phyloP scores from a whole-genome alignment of 2,113 vertebrate genomes.

The Irena cyanogastra region DNA sequence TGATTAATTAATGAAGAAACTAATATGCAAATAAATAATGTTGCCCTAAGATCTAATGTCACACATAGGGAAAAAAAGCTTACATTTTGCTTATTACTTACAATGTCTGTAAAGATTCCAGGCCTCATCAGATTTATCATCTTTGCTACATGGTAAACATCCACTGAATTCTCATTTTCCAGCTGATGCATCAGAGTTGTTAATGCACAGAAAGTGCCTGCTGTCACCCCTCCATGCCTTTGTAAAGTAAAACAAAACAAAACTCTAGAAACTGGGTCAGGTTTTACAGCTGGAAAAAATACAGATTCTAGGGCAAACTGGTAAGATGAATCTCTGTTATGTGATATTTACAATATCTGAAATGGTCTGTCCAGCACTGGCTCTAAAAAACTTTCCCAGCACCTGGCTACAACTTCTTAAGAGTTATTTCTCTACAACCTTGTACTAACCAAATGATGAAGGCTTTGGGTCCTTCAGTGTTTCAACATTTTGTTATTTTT shows the following conservation, averaged over 20 bases:
- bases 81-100: slow-evolving; percentile 66
- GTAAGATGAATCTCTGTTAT: neutral
- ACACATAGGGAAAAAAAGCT: neutral
- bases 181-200: slow-evolving; percentile 85
- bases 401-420: neutral
- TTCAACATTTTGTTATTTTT: neutral
- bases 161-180: slow-evolving; percentile 83
- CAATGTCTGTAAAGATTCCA: slow-evolving; percentile 86
- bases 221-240: slow-evolving; percentile 89
- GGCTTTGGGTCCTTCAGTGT: neutral
- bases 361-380: neutral
- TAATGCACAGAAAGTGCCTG: slow-evolving; percentile 90
- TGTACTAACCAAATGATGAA: neutral
- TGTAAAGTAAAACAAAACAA: neutral
- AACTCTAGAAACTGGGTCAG: neutral
- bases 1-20: neutral
- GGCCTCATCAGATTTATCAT: slow-evolving; percentile 93
- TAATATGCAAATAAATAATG: neutral
- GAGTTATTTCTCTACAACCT: neutral
- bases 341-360: neutral
- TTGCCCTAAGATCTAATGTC: neutral
- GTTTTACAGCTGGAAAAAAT: neutral
- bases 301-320: neutral
- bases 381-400: neutral
- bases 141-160: slow-evolving; percentile 91